A percentile compares a stretch with the other conserved stretches of the same genome.
phyloP scores from a whole-genome alignment of 2,888 invertebrate genomes.

The Isotomurus palustris region DNA sequence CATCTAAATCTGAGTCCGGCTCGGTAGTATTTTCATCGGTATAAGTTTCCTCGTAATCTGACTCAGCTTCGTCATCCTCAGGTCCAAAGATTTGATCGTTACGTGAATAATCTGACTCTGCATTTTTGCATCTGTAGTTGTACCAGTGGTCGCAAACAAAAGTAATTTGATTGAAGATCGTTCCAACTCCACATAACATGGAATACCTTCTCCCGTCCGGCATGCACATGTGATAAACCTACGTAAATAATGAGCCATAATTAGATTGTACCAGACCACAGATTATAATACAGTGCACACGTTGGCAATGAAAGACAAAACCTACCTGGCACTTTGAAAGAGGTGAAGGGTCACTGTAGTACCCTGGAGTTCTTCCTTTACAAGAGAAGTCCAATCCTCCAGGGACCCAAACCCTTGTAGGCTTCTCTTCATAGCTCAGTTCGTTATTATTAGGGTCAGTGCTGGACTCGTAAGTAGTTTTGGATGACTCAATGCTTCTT shows the following conservation, averaged over 20 bases:
- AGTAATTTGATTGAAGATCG: conserved; percentile 46
- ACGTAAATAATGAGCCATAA: not conserved
- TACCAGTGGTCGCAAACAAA: conserved; percentile 47
- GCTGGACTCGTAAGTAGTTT: too few relatives aligned
- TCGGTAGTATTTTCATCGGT: conserved; percentile 4
- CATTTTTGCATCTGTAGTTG: conserved; percentile 38
- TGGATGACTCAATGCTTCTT: too few relatives aligned
- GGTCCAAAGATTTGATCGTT: conserved; percentile 35
- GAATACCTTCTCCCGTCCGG: conserved; percentile 45
- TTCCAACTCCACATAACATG: conserved; percentile 46
- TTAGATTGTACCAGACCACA: too few relatives aligned
- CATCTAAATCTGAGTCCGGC: not conserved
- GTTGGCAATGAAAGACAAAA: too few relatives aligned
- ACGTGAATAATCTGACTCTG: conserved; percentile 33
- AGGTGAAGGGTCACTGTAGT: conserved; percentile 33
- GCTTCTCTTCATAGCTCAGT: conserved; percentile 13
- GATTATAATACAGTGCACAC: too few relatives aligned
- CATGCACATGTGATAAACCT: conserved; percentile 47
- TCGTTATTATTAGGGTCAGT: not conserved
- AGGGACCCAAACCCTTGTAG: conserved; percentile 31
- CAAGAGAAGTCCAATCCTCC: conserved; percentile 37
- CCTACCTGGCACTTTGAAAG: conserved; percentile 33
- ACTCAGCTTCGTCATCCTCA: conserved; percentile 7
- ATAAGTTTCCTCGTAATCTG: conserved; percentile 10
- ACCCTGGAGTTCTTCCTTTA: conserved; percentile 33